Evolutionary conservation across 2,888 invertebrate species (phyloP), one percentile per base, ranked within the genome.

Genomic region (Ormyrus rosae): DNA sequence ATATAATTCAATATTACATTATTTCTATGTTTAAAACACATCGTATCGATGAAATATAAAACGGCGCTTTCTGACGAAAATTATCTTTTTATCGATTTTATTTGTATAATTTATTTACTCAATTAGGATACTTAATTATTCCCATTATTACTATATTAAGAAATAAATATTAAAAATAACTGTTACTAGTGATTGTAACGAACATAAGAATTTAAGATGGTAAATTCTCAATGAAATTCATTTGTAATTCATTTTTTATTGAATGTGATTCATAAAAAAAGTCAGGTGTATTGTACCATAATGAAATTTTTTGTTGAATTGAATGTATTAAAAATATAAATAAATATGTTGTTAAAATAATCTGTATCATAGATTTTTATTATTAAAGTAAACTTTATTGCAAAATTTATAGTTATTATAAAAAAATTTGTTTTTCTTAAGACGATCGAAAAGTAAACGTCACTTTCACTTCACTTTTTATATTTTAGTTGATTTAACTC

Each of bases 321-420:
- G n/a, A 10, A 46, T 63, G 63, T 63, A 63, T 61, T 70, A 60
- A 51, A 46, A 58, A 63, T 8, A 48, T 34, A 48, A 13, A 51
- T 65, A 67, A 76, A 63, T 63, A 63, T 6, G n/a, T 63, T 63
- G 63, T 46, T 46, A 63, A 63, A 63, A 11, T 34, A 34, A 34
- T 63, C 8, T 8, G 10, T 8, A 46, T n/a, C 46, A 46, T 10
- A 46, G 48, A 46, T 10, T 63, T 63, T 11, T 9, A 10, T 6
- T 63, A 63, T 63, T 34, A 34, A 34, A 34, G 4, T 34, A 34
- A 58, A 58, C 11, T n/a, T 58, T 58, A n/a, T 11, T 58, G 8
- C 5, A 9, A 58, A 58, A 58, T 6, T 58, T 61, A 61, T 45
- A 61, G 7, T 34, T n/a, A 6, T 61, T 61, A 48, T 64, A 48